phyloP scores from a whole-genome alignment of 2,113 vertebrate species.

The Leiothrix lutea region DNA sequence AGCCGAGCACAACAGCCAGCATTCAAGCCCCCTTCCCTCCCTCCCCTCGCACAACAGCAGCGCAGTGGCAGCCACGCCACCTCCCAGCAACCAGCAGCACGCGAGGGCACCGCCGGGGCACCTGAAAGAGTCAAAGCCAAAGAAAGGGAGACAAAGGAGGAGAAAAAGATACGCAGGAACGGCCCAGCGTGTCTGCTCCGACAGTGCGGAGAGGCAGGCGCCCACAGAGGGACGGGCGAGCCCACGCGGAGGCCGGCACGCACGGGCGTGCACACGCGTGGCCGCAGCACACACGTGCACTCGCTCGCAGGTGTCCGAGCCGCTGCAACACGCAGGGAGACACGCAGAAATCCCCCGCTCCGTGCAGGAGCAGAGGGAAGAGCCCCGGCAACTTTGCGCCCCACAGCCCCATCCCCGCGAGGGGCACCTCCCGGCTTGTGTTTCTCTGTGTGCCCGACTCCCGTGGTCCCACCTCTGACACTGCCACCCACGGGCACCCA shows the following conservation, averaged over 20 bases:
- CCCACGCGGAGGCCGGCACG: background rate
- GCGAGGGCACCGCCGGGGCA: slow-evolving; percentile 58
- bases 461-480: background rate
- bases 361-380: background rate
- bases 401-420: background rate
- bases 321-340: background rate
- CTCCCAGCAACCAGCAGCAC: slow-evolving; percentile 70
- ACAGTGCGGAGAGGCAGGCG: background rate
- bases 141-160: background rate
- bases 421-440: background rate
- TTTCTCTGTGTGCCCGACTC: background rate
- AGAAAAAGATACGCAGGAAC: background rate
- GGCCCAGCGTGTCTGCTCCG: background rate
- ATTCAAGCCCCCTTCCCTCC: slow-evolving; percentile 62
- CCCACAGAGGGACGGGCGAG: background rate
- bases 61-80: slow-evolving; percentile 70
- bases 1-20: slow-evolving; percentile 59
- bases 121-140: slow-evolving; percentile 52
- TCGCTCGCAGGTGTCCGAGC: background rate
- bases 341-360: background rate
- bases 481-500: background rate
- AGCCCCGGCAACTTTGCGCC: background rate
- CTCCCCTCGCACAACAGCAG: slow-evolving; percentile 58
- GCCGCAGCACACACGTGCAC: background rate
- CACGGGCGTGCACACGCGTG: background rate